Evolutionary conservation across 2,113 vertebrate species (phyloP), one percentile per base, ranked within the genome.

Genomic region (Genyomyrus donnyi): DNA sequence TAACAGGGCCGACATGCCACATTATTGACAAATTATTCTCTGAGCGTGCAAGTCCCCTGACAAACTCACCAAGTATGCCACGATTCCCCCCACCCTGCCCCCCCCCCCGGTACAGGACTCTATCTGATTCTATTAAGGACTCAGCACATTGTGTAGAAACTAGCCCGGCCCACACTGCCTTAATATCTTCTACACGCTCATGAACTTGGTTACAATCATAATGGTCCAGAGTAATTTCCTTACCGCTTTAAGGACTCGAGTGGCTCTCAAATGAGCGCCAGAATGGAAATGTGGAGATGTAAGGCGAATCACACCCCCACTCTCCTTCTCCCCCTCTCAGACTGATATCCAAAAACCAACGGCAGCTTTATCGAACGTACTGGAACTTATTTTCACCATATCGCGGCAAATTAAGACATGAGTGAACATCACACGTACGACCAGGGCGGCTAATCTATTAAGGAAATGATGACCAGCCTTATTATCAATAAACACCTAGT

Each of bases 21-120:
- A 96, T 96, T 96, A 96, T 96, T 96, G 95, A 96, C 95, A 95
- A 96, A 96, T 96, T 93, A 95, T 95, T 95, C 95, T 94, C 94
- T 94, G 93, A 93, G 92, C 93, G 58, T 56, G 3, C 24, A 74
- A 86, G 42, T 90, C 46, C 58, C 91, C 89, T 88, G 91, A 91
- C 89, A 91, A 91, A 90, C 52, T 42, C 52, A 87, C 87, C 84
- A 87, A 88, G 91, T 85, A 92, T 74, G 89, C 62, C 91, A 27
- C 91, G 91, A 90, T 90, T 21, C 90, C 91, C 90, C 92, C 58
- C 2, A 1, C 9, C 58, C 53, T 9, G 3, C 19, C 4, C 1
- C 58, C 58, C 58, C 10, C 74, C 74, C 74, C 74, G 2, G 35
- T 77, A 35, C 92, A 93, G 94, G 95, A 95, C 93, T 93, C 93